phyloP scores from a whole-genome alignment of 2,113 vertebrate species.

The Mustela lutreola region DNA sequence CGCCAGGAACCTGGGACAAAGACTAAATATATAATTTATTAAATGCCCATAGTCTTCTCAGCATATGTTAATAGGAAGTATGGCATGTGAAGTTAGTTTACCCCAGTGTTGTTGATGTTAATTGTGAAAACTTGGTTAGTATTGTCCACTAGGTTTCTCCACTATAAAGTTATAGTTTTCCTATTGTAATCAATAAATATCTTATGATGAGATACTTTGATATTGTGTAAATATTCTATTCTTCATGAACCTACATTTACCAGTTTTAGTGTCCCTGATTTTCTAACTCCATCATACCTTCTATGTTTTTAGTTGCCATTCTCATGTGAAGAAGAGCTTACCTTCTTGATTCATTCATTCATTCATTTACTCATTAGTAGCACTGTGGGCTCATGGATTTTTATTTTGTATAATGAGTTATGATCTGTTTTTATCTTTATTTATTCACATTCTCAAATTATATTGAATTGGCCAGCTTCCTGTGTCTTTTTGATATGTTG shows the following conservation, averaged over 20 bases:
- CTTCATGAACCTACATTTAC: not conserved
- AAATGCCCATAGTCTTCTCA: not conserved
- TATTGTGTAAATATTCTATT: not conserved
- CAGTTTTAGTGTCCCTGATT: not conserved
- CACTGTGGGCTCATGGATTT: not conserved
- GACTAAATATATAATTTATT: not conserved
- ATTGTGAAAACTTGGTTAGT: not conserved
- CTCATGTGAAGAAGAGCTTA: not conserved
- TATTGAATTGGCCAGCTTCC: not conserved
- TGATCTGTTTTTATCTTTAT: not conserved
- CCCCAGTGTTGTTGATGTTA: not conserved
- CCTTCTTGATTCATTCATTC: not conserved
- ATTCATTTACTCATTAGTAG: not conserved
- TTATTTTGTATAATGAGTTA: not conserved
- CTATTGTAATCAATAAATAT: not conserved
- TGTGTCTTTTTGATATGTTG: not conserved
- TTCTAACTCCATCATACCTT: not conserved
- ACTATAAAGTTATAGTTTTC: not conserved
- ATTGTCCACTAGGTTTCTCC: not conserved
- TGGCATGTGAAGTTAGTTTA: too few relatives aligned
- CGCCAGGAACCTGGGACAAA: not conserved
- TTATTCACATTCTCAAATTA: not conserved
- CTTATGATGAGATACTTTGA: not conserved
- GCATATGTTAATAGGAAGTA: not conserved
- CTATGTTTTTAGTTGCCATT: not conserved